Conservation (phyloP, 2,888 invertebrate species). For the Cartodere bifasciata region DNA sequence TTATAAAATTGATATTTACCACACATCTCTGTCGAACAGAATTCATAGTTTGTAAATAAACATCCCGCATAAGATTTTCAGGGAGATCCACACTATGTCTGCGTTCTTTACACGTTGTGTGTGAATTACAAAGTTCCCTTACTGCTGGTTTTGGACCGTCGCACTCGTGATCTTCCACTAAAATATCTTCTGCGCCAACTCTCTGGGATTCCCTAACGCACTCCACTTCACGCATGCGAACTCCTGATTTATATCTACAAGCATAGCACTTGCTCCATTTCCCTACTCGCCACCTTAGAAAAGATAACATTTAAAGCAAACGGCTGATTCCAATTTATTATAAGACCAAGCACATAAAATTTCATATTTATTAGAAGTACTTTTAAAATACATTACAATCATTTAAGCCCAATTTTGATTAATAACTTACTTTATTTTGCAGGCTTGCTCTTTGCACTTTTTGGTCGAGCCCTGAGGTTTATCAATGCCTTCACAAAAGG, state of each 20-base stretch:
- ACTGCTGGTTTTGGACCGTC: conserved; percentile 24
- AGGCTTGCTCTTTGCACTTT: conserved; percentile 38
- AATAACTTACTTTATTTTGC: conserved; percentile 35
- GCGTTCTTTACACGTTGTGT: conserved; percentile 24
- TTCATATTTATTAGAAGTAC: not conserved
- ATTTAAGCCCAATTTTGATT: not conserved
- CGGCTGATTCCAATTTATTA: conserved; percentile 1
- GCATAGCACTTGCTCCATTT: conserved; percentile 51
- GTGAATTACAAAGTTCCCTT: conserved; percentile 31
- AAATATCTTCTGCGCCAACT: conserved; percentile 35
- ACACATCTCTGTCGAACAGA: no score
- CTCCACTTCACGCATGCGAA: conserved; percentile 35
- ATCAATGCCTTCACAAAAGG: conserved; percentile 35
- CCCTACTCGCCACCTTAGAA: conserved; percentile 53
- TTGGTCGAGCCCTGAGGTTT: conserved; percentile 34
- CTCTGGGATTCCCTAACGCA: conserved; percentile 36
- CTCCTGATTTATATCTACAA: conserved; percentile 37
- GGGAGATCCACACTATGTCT: conserved; percentile 21
- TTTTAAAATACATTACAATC: not conserved
- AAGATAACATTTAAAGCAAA: conserved; percentile 2
- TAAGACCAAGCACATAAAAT: no score
- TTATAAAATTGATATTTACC: no score
- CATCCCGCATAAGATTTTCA: conserved; percentile 22
- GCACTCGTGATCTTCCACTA: conserved; percentile 31
- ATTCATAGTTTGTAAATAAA: conserved; percentile 30